These are phyloP conservation scores for Sciurus niger DNA, from an alignment of 2,113 vertebrate species.

Conservation along the genomic window DNA sequence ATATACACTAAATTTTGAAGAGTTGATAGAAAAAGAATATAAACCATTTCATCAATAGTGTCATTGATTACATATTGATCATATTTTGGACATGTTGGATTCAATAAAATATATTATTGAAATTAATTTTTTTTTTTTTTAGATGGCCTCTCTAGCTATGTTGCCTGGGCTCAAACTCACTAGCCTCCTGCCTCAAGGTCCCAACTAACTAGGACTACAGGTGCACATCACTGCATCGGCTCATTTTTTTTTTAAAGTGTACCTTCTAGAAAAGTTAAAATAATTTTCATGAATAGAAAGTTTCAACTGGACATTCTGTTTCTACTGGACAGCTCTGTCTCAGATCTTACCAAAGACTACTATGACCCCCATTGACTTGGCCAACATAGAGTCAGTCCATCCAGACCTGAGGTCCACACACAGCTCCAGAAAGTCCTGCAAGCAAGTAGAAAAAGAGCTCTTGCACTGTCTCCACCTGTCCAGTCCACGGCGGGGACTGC, in stretches of 20 bases:
- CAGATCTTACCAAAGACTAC: background rate
- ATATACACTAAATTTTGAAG: background rate
- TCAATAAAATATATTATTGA: slow-evolving; percentile 34
- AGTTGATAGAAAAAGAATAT: background rate
- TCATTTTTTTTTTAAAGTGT: background rate
- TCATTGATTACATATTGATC: background rate
- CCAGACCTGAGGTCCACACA: background rate
- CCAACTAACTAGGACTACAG: background rate
- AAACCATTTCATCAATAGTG: background rate
- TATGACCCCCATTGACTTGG: background rate
- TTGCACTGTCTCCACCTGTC: accelerated
- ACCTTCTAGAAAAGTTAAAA: slow-evolving; percentile 51
- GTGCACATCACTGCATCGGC: background rate
- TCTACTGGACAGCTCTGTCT: background rate
- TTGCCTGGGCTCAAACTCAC: background rate
- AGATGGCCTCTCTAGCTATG: background rate
- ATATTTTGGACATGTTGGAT: background rate
- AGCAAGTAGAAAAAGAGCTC: background rate
- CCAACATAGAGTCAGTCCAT: background rate
- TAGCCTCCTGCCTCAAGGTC: background rate
- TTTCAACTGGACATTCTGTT: no score
- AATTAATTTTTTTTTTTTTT: slow-evolving; percentile 31
- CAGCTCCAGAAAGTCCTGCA: background rate
- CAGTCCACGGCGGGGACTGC: accelerated
- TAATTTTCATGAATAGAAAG: background rate